Evolutionary conservation across 2,113 vertebrate genomes (phyloP), one percentile per base, ranked within the genome.

Genomic region (Potamarius usumacintae): DNA sequence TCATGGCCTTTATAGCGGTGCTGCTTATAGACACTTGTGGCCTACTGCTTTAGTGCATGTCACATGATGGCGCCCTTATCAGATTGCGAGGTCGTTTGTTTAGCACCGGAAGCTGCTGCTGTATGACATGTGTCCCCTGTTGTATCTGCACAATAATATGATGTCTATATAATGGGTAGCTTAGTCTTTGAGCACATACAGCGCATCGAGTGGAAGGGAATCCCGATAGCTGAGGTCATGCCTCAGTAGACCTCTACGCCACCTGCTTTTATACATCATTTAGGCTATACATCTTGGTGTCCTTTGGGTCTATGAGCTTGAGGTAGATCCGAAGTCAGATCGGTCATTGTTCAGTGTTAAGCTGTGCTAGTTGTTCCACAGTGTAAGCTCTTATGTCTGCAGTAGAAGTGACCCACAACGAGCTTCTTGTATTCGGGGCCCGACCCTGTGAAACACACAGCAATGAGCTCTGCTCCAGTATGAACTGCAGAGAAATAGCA

Each of bases 41-140:
- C 30, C 67, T 83, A 84, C 65, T 30, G 82, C 86, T 88, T 86
- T 71, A 79, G 55, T 60, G 62, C 55, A 84, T 67, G 57, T 71
- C 62, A 76, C 83, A 86, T 88, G 89, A 88, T 85, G 67, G 74
- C 25, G 17, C 67, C 84, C 82, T 90, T 88, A 88, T 90, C 89
- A 84, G 89, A 90, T 88, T 88, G 85, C 85, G 71, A 55, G 57
- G 76, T 74, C 83, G 76, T 90, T 88, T 90, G 89, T 72, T 88
- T 84, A 42, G 69, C 84, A 82, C 84, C 87, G 89, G 89, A 90
- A 90, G 34, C 67, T 34, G 52, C 65, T 90, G 87, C 71, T 88
- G 82, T 86, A 88, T 88, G 74, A 88, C 69, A 63, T 84, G 87
- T 80, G 85, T 90, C 89, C 86, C 18, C 57, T 77, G 82, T 82